Evolutionary conservation across 2,888 invertebrate genomes (phyloP).

Genomic region (Galerucella pusilla): DNA sequence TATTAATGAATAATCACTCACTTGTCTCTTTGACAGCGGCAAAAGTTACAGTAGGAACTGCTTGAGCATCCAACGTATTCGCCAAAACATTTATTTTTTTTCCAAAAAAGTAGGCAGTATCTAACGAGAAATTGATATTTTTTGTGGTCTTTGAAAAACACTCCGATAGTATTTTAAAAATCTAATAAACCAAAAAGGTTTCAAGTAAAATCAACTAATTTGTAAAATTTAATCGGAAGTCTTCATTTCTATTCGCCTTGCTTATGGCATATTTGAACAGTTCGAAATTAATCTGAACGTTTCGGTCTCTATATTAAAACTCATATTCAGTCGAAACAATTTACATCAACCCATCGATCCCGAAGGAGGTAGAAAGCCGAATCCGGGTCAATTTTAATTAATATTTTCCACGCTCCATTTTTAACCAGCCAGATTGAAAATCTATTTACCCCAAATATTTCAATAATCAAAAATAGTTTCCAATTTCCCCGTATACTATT

Average conservation of each 20-base stretch:
- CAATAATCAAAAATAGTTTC: too few species aligned
- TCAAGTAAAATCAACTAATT: neutral
- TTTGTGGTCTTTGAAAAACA: too few species aligned
- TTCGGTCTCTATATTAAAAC: neutral
- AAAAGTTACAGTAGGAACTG: too few species aligned
- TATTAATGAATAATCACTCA: too few species aligned
- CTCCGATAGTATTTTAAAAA: too few species aligned
- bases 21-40: too few species aligned
- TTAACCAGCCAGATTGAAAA: neutral
- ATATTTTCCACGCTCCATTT: neutral
- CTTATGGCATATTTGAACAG: neutral
- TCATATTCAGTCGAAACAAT: neutral
- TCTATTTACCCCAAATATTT: neutral
- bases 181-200: too few species aligned
- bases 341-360: neutral
- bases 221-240: neutral
- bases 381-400: slow-evolving; percentile 6
- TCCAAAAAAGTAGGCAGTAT: too few species aligned
- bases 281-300: neutral
- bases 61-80: neutral
- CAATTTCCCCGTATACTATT: neutral
- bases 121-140: too few species aligned
- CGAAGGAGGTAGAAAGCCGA: neutral
- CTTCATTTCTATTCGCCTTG: neutral
- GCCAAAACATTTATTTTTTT: too few species aligned